Conservation (phyloP, 2,797 vertebrate genomes). For the Alfaro cultratus region DNA sequence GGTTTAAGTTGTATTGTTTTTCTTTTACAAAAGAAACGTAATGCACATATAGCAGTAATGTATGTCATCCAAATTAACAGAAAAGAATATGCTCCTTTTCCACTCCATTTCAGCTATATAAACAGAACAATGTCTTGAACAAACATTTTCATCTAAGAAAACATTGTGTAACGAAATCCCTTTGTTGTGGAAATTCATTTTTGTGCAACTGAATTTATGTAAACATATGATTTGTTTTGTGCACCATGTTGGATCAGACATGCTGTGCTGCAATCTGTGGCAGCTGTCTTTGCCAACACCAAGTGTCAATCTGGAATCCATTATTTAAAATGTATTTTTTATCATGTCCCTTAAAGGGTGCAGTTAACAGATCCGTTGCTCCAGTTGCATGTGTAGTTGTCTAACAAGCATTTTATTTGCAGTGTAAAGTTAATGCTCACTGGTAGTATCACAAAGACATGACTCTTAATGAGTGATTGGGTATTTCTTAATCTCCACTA, state of each 20-base stretch:
- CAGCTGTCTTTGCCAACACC: neutral
- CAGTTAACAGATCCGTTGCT: constrained; percentile 17
- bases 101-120: neutral
- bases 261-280: neutral
- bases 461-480: neutral
- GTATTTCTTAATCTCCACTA: neutral
- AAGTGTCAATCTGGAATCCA: neutral
- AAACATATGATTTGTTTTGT: neutral
- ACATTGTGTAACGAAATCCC: neutral
- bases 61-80: neutral
- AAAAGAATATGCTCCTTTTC: neutral
- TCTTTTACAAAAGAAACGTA: neutral
- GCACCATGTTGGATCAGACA: neutral
- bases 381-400: constrained; percentile 26
- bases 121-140: neutral
- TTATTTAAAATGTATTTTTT: neutral
- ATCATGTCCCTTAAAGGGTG: neutral
- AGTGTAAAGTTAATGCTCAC: constrained; percentile 58
- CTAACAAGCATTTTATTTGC: constrained; percentile 44
- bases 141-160: neutral
- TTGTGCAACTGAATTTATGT: neutral
- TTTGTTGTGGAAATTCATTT: neutral
- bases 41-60: neutral
- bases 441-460: neutral
- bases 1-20: neutral